Evolutionary conservation across 2,113 vertebrate genomes (phyloP).

Genomic region (Paedocypris sp.): DNA sequence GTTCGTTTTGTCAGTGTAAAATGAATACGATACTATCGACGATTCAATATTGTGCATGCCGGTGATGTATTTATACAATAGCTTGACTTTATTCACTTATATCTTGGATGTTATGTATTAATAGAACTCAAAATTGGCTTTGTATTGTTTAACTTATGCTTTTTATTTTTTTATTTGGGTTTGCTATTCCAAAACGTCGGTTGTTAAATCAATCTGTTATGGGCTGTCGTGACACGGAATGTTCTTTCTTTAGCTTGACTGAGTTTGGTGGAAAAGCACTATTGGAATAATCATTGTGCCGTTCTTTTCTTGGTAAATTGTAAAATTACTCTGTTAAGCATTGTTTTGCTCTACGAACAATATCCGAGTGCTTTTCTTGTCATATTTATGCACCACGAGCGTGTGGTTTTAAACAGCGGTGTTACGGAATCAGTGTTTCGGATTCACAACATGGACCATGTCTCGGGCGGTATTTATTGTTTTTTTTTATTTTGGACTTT

Average conservation of each 20-base stretch:
- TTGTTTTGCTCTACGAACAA: constrained; percentile 74
- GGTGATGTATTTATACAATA: constrained; percentile 99
- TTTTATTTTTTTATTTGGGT: constrained; percentile 74
- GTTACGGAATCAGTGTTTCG: constrained; percentile 64
- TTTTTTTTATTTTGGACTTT: constrained; percentile 63
- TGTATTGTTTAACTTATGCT: constrained; percentile 74
- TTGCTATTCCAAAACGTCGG: constrained; percentile 93
- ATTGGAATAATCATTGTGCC: constrained; percentile 91
- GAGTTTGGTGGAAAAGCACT: constrained; percentile 69
- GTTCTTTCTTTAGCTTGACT: constrained; percentile 78
- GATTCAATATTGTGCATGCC: constrained; percentile 99
- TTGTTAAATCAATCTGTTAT: constrained; percentile 90
- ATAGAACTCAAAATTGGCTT: constrained; percentile 90
- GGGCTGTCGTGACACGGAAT: constrained; percentile 94
- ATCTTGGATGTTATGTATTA: constrained; percentile 99
- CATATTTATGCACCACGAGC: constrained; percentile 85
- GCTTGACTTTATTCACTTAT: constrained; percentile 99
- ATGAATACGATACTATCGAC: constrained; percentile 88
- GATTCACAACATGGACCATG: constrained; percentile 88
- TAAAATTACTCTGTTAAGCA: constrained; percentile 75
- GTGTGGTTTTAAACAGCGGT: constrained; percentile 82
- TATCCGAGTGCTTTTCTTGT: constrained; percentile 80
- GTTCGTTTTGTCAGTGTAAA: constrained; percentile 95
- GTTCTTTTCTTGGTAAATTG: constrained; percentile 88
- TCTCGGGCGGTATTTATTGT: constrained; percentile 52